These are phyloP conservation scores for Apodemia mormo DNA, from an alignment of 2,888 invertebrate genomes.

Conservation along the genomic window DNA sequence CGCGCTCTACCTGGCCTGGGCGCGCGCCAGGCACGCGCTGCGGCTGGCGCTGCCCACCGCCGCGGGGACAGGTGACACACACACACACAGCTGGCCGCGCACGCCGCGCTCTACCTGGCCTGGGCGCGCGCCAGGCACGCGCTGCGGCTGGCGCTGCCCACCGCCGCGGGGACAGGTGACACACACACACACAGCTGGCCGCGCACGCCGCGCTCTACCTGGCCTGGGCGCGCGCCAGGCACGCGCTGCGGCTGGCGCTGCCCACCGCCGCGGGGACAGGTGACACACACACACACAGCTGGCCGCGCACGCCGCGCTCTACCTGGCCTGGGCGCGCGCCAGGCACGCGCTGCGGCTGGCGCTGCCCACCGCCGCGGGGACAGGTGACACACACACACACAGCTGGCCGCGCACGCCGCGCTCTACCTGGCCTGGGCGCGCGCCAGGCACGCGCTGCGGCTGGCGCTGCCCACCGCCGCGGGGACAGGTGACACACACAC, in stretches of 20 bases:
- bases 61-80: slow-evolving; percentile 11
- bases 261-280: slow-evolving; percentile 33
- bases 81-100: background rate
- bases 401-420: no score
- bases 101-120: slow-evolving; percentile 84
- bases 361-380: no score
- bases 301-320: no score
- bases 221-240: slow-evolving; percentile 89
- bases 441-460: no score
- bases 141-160: slow-evolving; percentile 81
- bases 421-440: no score
- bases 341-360: no score
- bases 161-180: slow-evolving; percentile 12
- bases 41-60: slow-evolving; percentile 76
- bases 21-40: slow-evolving; percentile 87
- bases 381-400: background rate
- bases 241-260: slow-evolving; percentile 84
- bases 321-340: no score
- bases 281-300: background rate
- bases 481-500: no score
- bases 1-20: slow-evolving; percentile 88
- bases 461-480: no score
- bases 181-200: background rate
- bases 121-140: slow-evolving; percentile 90
- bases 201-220: slow-evolving; percentile 82